Percentiles rank a stretch among this genome's conserved stretches.
Evolutionary conservation across 2,888 invertebrate genomes (phyloP).

Genomic region (Stenurella melanura): DNA sequence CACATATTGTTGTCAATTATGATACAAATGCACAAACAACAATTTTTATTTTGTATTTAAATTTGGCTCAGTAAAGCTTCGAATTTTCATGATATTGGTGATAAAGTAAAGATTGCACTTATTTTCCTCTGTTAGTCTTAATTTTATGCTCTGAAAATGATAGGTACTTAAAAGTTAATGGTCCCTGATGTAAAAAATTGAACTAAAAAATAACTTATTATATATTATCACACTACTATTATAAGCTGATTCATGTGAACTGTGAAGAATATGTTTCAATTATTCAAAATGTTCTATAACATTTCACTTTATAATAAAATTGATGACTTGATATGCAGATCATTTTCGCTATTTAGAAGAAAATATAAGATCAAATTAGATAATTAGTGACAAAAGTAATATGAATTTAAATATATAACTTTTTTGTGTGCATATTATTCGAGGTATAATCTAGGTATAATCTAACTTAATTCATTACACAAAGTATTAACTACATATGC

Average conservation of each 20-base stretch:
- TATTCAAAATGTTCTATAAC: background rate
- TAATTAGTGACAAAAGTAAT: no score
- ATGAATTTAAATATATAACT: no score
- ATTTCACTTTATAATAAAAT: no score
- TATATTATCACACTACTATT: background rate
- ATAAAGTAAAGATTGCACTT: background rate
- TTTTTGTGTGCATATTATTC: no score
- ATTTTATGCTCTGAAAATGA: background rate
- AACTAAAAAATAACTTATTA: constrained; percentile 1
- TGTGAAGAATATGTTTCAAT: background rate
- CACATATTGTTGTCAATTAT: no score
- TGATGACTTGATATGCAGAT: no score
- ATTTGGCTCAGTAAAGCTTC: no score
- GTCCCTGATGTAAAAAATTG: background rate
- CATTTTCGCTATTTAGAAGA: no score
- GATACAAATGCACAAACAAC: background rate
- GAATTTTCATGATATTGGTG: background rate
- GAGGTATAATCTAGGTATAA: no score
- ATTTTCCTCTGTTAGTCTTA: background rate
- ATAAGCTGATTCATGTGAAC: background rate
- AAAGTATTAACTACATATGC: no score
- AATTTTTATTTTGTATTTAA: background rate
- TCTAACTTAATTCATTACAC: no score
- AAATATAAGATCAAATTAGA: no score
- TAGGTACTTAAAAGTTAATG: background rate